A percentile compares a stretch with the other conserved stretches of the same genome.
Evolutionary conservation across 2,797 vertebrate genomes (phyloP).

Genomic region (Chelon auratus): DNA sequence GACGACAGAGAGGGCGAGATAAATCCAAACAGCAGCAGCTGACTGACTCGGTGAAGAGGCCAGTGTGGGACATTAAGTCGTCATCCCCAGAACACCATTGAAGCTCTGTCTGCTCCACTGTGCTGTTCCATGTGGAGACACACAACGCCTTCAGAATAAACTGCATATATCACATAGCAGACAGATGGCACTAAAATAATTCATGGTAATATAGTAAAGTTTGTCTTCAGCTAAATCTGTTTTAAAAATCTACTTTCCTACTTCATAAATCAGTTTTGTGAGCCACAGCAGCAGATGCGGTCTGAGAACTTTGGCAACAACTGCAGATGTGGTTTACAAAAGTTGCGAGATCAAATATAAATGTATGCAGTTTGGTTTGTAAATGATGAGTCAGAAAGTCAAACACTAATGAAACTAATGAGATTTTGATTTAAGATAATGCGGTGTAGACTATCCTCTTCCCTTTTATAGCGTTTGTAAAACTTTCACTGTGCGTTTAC

Average conservation of each 20-base stretch:
- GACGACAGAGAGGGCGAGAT: constrained; percentile 4
- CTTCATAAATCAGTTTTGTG: neutral
- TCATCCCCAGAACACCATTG: constrained; percentile 49
- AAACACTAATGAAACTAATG: neutral
- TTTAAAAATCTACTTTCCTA: neutral
- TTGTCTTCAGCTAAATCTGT: neutral
- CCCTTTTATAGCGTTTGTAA: neutral
- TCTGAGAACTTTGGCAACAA: neutral
- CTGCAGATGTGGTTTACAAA: constrained; percentile 8
- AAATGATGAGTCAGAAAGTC: neutral
- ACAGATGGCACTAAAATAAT: neutral
- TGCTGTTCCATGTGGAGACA: constrained; percentile 4
- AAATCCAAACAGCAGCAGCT: constrained; percentile 46
- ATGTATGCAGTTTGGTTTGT: constrained; percentile 10
- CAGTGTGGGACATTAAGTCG: constrained; percentile 24
- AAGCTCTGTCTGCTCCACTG: constrained; percentile 34
- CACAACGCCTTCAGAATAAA: neutral
- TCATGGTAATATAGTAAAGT: neutral
- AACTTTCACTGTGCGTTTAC: neutral
- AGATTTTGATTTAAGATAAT: neutral
- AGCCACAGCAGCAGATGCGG: neutral
- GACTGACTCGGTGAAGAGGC: constrained; percentile 43
- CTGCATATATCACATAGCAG: neutral
- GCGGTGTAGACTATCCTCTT: neutral
- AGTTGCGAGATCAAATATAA: constrained; percentile 6